A percentile compares a stretch with the other conserved stretches of the same genome.
phyloP scores from a whole-genome alignment of 1,140 invertebrate genomes.

The Pseudobourletiella spinata region DNA sequence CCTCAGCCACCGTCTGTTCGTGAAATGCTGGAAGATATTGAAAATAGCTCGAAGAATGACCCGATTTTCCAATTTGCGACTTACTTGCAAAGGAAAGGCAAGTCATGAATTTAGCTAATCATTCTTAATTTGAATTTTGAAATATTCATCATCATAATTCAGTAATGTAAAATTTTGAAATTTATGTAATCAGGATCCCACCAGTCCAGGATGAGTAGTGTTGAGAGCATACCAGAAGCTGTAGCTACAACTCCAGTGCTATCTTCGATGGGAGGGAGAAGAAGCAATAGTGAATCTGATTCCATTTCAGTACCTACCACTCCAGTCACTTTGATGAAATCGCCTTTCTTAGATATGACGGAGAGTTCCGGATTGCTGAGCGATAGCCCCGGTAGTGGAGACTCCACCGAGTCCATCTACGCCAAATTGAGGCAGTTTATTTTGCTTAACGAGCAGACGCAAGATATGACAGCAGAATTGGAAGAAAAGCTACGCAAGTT shows the following conservation, averaged over 20 bases:
- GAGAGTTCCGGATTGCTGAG: not conserved
- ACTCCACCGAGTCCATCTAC: not conserved
- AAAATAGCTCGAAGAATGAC: constrained; percentile 16
- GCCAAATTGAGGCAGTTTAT: constrained; percentile 21
- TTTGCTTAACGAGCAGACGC: constrained; percentile 1
- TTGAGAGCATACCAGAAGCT: not conserved
- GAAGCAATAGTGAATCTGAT: not conserved
- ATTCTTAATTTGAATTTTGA: not conserved
- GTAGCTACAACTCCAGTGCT: not conserved
- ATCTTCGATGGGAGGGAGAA: not conserved
- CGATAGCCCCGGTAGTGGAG: not conserved
- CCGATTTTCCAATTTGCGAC: constrained; percentile 13
- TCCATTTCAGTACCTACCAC: not conserved
- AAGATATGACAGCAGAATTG: constrained; percentile 31
- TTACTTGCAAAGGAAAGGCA: not conserved
- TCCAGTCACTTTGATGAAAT: too few relatives aligned
- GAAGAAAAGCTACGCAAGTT: constrained; percentile 18
- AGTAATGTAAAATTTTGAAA: not conserved
- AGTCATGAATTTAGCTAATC: not conserved
- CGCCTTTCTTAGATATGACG: not conserved
- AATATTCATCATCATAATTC: not conserved
- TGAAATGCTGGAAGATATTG: constrained; percentile 31
- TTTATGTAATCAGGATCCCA: not conserved
- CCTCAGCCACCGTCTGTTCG: constrained; percentile 5
- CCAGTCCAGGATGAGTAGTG: not conserved